Conservation (phyloP, 1,140 invertebrate genomes). For the Diorhabda carinulata region DNA sequence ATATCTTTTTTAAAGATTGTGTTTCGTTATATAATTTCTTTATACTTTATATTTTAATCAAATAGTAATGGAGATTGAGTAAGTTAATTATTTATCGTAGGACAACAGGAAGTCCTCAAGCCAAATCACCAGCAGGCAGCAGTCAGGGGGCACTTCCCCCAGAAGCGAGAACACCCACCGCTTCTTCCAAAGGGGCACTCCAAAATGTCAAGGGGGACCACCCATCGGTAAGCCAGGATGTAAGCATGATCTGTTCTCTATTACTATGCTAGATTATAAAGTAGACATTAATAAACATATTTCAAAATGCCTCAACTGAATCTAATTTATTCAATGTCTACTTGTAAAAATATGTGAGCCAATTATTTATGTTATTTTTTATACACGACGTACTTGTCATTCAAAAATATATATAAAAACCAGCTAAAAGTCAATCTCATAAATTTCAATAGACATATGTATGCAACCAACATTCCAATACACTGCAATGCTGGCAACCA, state of each 20-base stretch:
- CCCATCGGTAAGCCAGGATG: constrained; percentile 63
- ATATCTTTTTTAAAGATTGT: too few relatives aligned
- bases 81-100: constrained; percentile 49
- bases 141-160: constrained; percentile 55
- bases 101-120: constrained; percentile 66
- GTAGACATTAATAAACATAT: too few relatives aligned
- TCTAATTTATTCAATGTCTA: too few relatives aligned
- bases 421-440: too few relatives aligned
- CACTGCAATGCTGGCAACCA: too few relatives aligned
- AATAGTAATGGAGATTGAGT: too few relatives aligned
- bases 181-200: constrained; percentile 66
- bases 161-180: constrained; percentile 63
- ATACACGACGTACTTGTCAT: background rate
- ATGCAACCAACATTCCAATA: too few relatives aligned
- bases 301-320: too few relatives aligned
- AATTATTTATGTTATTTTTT: background rate
- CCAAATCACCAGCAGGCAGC: constrained; percentile 65
- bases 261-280: constrained; percentile 22
- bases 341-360: too few relatives aligned
- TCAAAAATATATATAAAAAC: background rate
- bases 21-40: too few relatives aligned
- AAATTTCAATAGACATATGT: too few relatives aligned
- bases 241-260: constrained; percentile 43
- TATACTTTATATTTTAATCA: too few relatives aligned
- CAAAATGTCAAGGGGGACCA: constrained; percentile 74